Conservation (phyloP, 2,888 invertebrate species). For the Xestia xanthographa region DNA sequence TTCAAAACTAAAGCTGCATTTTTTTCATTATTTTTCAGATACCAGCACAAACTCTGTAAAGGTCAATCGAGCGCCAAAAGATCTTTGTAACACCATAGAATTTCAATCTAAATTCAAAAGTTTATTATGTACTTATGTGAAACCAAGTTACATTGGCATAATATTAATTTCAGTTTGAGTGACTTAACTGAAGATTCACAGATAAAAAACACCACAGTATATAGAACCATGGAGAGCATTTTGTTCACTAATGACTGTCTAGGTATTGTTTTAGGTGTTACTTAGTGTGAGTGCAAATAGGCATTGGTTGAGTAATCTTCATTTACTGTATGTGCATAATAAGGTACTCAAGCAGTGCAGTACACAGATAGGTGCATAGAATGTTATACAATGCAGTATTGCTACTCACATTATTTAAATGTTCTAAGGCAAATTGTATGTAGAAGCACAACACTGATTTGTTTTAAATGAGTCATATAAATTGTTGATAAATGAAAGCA, state of each 20-base stretch:
- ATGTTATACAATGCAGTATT: slow-evolving; percentile 11
- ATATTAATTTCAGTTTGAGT: neutral
- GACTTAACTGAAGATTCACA: neutral
- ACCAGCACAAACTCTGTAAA: neutral
- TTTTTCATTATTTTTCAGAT: neutral
- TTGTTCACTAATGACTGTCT: neutral
- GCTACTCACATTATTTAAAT: slow-evolving; percentile 10
- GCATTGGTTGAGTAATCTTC: neutral
- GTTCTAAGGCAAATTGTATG: slow-evolving; percentile 7
- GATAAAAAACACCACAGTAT: neutral
- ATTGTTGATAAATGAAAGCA: slow-evolving; percentile 24
- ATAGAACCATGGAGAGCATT: neutral
- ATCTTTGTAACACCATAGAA: neutral
- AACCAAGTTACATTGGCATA: neutral
- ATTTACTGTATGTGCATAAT: neutral
- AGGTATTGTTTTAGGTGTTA: neutral
- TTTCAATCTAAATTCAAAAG: neutral
- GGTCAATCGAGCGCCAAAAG: neutral
- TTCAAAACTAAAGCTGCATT: neutral
- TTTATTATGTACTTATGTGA: neutral
- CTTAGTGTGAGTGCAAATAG: neutral
- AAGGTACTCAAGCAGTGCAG: slow-evolving; percentile 5
- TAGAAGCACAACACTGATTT: slow-evolving; percentile 9
- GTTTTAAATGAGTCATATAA: slow-evolving; percentile 20
- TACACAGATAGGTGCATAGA: neutral